Evolutionary conservation across 2,113 vertebrate species (phyloP).

Genomic region (Lipophrys pholis): DNA sequence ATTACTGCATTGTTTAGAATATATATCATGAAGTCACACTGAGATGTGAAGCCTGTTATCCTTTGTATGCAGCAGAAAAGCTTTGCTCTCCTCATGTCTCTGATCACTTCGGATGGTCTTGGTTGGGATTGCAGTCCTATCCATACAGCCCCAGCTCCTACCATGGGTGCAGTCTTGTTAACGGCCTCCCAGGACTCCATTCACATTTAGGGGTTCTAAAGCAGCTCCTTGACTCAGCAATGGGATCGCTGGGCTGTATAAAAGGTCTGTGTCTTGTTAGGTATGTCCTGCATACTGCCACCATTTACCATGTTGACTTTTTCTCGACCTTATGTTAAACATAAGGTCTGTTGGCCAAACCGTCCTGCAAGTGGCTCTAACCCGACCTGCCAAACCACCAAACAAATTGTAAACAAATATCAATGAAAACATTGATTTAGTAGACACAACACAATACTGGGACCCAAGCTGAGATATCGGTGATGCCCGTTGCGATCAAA

Average conservation of each 20-base stretch:
- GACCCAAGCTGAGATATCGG: too few species aligned
- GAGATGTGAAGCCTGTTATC: constrained; percentile 15
- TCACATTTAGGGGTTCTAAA: constrained; percentile 43
- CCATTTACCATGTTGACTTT: constrained; percentile 56
- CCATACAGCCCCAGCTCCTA: constrained; percentile 31
- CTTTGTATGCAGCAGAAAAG: constrained; percentile 25
- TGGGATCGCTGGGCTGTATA: constrained; percentile 26
- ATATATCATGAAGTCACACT: not conserved
- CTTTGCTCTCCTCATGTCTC: constrained; percentile 38
- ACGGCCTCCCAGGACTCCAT: constrained; percentile 41
- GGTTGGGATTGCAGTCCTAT: constrained; percentile 22
- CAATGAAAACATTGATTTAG: too few species aligned
- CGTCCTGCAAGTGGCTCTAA: too few species aligned
- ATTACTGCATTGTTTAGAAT: constrained; percentile 26
- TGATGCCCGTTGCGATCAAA: too few species aligned
- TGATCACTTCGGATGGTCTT: constrained; percentile 49
- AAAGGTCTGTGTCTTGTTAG: constrained; percentile 42
- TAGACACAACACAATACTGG: too few species aligned
- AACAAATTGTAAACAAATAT: too few species aligned
- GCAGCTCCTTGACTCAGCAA: constrained; percentile 59
- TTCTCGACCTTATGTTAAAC: too few species aligned
- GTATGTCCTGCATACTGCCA: constrained; percentile 15
- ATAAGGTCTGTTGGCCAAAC: too few species aligned
- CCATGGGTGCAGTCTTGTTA: constrained; percentile 53
- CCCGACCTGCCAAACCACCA: too few species aligned